Percentiles rank a stretch among this genome's conserved stretches.
These are phyloP conservation scores for Scyliorhinus canicula DNA, from an alignment of 2,797 vertebrate genomes.

Conservation along the genomic window DNA sequence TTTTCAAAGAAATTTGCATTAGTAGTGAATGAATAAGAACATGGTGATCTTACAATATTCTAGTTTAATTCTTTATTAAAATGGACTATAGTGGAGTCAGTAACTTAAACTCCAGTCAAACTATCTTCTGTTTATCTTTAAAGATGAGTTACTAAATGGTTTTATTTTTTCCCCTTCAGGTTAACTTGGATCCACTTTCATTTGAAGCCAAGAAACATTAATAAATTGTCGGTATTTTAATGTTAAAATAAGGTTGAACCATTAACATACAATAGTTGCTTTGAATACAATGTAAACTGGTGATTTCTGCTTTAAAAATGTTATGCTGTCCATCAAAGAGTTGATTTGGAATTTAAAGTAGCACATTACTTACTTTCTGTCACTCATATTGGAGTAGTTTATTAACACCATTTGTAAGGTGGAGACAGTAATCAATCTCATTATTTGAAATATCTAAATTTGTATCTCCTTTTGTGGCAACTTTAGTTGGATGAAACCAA, in stretches of 20 bases:
- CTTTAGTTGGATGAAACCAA: background rate
- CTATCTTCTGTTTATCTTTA: background rate
- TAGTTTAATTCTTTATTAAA: constrained; percentile 13
- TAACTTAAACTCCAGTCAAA: background rate
- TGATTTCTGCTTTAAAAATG: background rate
- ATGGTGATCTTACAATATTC: background rate
- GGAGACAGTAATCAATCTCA: background rate
- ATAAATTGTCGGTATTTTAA: background rate
- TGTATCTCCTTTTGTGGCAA: background rate
- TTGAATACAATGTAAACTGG: background rate
- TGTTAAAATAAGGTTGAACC: background rate
- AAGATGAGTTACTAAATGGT: background rate
- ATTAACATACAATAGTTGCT: background rate
- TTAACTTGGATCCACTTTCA: background rate
- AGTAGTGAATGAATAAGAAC: background rate
- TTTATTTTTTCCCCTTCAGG: constrained; percentile 28
- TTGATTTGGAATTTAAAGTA: background rate
- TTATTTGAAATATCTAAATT: background rate
- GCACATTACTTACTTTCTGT: background rate
- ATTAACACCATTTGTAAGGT: background rate
- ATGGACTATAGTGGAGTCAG: background rate
- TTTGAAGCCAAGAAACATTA: constrained; percentile 27
- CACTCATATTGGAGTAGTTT: background rate
- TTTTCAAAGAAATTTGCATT: background rate
- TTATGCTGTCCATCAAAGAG: background rate